phyloP scores from a whole-genome alignment of 1,140 invertebrate species.

The Acromyrmex echinatior region DNA sequence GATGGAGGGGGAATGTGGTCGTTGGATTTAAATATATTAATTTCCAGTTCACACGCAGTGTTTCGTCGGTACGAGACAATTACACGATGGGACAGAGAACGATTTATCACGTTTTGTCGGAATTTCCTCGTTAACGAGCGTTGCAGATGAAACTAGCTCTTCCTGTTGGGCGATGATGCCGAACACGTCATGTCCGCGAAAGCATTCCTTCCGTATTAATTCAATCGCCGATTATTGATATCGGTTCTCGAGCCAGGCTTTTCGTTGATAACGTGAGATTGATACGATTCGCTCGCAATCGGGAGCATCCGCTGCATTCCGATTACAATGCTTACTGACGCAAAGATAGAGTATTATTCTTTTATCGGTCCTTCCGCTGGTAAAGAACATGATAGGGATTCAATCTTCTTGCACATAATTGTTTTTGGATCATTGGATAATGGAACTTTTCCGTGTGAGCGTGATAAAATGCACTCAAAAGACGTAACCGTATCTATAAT shows the following conservation, averaged over 20 bases:
- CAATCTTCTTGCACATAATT: slow-evolving; percentile 47
- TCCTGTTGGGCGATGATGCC: slow-evolving; percentile 10
- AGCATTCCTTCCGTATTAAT: slow-evolving; percentile 66
- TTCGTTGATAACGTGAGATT: slow-evolving; percentile 59
- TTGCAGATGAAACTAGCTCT: slow-evolving; percentile 17
- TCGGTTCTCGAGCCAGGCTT: slow-evolving; percentile 40
- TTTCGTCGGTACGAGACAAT: slow-evolving; percentile 42
- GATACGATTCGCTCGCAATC: slow-evolving; percentile 60
- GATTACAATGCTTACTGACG: slow-evolving; percentile 30
- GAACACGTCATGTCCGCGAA: slow-evolving; percentile 37
- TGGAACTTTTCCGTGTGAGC: slow-evolving; percentile 20
- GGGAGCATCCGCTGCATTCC: slow-evolving; percentile 32
- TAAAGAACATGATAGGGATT: slow-evolving; percentile 20
- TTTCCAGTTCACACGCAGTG: slow-evolving; percentile 21
- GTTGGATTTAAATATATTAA: slow-evolving; percentile 64
- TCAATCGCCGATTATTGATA: slow-evolving; percentile 68
- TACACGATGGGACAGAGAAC: not conserved
- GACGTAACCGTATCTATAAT: slow-evolving; percentile 47
- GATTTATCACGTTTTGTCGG: slow-evolving; percentile 58
- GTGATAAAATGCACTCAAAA: slow-evolving; percentile 24
- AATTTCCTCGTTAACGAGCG: slow-evolving; percentile 49
- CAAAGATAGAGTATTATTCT: slow-evolving; percentile 37
- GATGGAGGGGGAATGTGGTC: not conserved
- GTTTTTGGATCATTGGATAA: slow-evolving; percentile 44
- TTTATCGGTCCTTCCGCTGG: slow-evolving; percentile 5